A percentile compares a stretch with the other conserved stretches of the same genome.
These are phyloP conservation scores for Pyrrhosoma nymphula DNA, from an alignment of 2,888 invertebrate genomes.

Conservation along the genomic window DNA sequence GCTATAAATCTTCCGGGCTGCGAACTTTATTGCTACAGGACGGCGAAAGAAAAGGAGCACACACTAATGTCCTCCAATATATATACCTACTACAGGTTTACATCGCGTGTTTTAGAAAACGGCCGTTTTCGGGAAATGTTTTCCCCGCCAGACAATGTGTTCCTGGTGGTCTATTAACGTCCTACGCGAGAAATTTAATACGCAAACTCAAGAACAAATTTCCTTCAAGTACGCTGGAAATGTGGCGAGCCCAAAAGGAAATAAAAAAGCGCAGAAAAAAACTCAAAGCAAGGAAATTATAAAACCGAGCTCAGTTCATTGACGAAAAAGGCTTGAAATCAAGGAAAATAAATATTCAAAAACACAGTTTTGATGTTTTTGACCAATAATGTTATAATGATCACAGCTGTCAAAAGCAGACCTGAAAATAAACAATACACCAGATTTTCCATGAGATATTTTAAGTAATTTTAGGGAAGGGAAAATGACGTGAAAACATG, in stretches of 20 bases:
- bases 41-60: slow-evolving; percentile 54
- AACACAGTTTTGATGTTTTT: neutral
- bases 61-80: slow-evolving; percentile 48
- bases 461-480: neutral
- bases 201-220: neutral
- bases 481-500: neutral
- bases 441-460: neutral
- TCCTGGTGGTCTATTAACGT: neutral
- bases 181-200: neutral
- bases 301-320: neutral
- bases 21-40: slow-evolving; percentile 50
- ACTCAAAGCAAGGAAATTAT: neutral
- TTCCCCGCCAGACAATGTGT: neutral
- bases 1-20: slow-evolving; percentile 54
- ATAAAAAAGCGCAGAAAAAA: neutral
- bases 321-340: neutral
- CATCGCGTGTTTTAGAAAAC: slow-evolving; percentile 45
- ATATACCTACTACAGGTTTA: neutral
- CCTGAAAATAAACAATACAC: neutral
- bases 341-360: neutral
- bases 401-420: neutral
- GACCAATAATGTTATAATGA: neutral
- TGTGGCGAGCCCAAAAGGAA: neutral
- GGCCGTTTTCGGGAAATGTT: slow-evolving; percentile 1
- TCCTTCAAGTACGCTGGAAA: neutral